Evolutionary conservation across 2,797 vertebrate species (phyloP).

Genomic region (Florisuga fusca): DNA sequence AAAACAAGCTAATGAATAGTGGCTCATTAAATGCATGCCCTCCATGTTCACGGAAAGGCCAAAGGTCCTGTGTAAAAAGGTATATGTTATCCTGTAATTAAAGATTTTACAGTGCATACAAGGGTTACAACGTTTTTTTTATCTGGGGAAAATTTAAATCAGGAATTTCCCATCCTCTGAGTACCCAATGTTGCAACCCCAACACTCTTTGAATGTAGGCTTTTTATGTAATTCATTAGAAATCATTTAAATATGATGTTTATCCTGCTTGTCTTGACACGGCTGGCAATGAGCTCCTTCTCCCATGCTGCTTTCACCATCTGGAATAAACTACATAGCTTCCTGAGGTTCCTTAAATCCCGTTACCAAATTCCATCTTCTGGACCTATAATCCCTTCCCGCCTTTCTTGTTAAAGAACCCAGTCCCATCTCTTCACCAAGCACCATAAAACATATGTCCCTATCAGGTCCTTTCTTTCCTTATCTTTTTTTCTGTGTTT

Average conservation of each 20-base stretch:
- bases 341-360: background rate
- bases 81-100: conserved; percentile 3
- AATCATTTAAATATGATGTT: background rate
- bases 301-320: background rate
- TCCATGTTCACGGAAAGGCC: background rate
- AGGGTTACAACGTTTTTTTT: background rate
- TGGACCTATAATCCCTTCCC: background rate
- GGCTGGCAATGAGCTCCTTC: background rate
- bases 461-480: background rate
- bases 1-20: conserved; percentile 1
- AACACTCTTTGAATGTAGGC: background rate
- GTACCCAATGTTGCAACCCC: background rate
- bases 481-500: background rate
- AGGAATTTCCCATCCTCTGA: background rate
- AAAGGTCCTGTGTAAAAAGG: conserved; percentile 15
- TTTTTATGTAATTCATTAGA: background rate
- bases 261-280: background rate
- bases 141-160: background rate
- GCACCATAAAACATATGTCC: background rate
- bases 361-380: background rate
- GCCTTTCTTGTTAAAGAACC: background rate
- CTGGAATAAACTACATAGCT: background rate
- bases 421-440: background rate
- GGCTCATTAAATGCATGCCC: background rate
- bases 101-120: background rate